phyloP scores from a whole-genome alignment of 2,113 vertebrate species.

The Lepisosteus oculatus region DNA sequence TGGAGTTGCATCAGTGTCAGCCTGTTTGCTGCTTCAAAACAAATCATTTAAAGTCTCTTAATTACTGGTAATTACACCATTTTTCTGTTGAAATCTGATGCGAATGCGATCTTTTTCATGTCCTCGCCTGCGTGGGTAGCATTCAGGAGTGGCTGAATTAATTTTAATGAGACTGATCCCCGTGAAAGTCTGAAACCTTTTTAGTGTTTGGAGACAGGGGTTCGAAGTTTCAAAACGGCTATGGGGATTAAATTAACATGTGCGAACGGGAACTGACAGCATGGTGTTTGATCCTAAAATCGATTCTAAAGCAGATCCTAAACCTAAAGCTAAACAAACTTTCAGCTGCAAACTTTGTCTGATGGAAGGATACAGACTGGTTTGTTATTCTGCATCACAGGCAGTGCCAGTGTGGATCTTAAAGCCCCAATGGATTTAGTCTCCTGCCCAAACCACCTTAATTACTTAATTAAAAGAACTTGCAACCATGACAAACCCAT shows the following conservation, averaged over 20 bases:
- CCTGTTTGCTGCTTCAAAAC: conserved; percentile 28
- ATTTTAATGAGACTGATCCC: conserved; percentile 19
- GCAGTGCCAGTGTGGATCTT: conserved; percentile 1
- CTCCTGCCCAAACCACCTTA: conserved; percentile 1
- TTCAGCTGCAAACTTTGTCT: neutral
- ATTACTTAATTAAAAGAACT: neutral
- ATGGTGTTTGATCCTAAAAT: too few relatives aligned
- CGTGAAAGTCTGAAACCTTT: too few relatives aligned
- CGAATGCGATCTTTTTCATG: conserved; percentile 6
- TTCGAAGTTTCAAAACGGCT: too few relatives aligned
- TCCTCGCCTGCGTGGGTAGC: neutral
- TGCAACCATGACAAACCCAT: too few relatives aligned
- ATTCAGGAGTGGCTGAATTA: conserved; percentile 13
- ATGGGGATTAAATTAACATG: too few relatives aligned
- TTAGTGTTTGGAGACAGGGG: too few relatives aligned
- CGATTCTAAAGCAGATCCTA: too few relatives aligned
- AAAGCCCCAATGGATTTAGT: neutral
- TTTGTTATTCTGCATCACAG: conserved; percentile 1
- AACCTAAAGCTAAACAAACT: too few relatives aligned
- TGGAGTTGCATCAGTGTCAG: conserved; percentile 13
- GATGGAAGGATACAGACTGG: neutral
- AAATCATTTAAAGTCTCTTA: conserved; percentile 29
- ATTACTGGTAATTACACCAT: conserved; percentile 28
- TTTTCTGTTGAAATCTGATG: conserved; percentile 26
- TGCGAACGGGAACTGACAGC: too few relatives aligned